A percentile compares a stretch with the other conserved stretches of the same genome.
Conservation (phyloP, 2,113 vertebrate genomes). For the Hippopotamus amphibius region DNA sequence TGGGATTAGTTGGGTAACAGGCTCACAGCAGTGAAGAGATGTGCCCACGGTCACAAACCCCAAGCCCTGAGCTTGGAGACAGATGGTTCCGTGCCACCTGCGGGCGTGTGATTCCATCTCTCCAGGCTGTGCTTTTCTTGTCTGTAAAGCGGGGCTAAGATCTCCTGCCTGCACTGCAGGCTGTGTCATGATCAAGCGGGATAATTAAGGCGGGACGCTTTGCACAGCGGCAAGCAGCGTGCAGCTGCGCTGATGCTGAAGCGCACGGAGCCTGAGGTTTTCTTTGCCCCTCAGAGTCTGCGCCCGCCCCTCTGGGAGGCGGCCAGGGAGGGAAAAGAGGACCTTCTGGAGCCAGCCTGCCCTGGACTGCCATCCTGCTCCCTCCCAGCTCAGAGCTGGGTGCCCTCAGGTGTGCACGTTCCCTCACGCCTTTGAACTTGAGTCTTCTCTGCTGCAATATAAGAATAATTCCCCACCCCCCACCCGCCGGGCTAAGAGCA, state of each 20-base stretch:
- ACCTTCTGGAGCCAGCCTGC: neutral
- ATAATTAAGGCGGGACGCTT: neutral
- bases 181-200: neutral
- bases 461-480: neutral
- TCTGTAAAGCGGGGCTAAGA: neutral
- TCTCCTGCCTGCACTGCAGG: neutral
- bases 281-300: neutral
- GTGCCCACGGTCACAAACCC: fast-evolving
- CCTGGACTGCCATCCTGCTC: neutral
- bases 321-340: too few relatives aligned
- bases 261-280: neutral
- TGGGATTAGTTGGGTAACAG: neutral
- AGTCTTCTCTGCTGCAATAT: conserved; percentile 39
- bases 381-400: neutral
- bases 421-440: conserved; percentile 52
- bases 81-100: neutral
- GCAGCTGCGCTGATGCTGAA: neutral
- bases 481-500: neutral
- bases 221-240: fast-evolving
- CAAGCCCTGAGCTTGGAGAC: neutral
- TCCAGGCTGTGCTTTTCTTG: neutral
- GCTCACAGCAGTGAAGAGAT: neutral
- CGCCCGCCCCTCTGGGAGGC: fast-evolving
- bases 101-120: neutral
- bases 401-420: neutral